phyloP scores from a whole-genome alignment of 1,140 invertebrate species.

The Trachymyrmex cornetzi region DNA sequence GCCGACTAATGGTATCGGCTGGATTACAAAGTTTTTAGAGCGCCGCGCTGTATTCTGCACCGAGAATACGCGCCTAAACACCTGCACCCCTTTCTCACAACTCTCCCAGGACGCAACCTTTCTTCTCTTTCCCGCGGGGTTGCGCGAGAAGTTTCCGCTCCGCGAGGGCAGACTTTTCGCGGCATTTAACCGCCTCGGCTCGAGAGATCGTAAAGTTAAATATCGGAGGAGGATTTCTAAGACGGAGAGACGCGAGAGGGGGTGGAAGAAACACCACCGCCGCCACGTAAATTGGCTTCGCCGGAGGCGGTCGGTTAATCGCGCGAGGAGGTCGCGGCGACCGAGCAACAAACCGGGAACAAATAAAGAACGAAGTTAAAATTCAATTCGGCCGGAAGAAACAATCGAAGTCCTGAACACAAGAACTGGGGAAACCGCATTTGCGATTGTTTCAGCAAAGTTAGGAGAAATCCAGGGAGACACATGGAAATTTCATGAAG shows the following conservation, averaged over 20 bases:
- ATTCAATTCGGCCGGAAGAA: conserved; percentile 45
- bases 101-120: conserved; percentile 3
- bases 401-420: conserved; percentile 41
- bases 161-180: conserved; percentile 47
- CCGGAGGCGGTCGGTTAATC: conserved; percentile 58
- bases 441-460: conserved; percentile 23
- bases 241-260: background rate
- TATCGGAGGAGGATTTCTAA: conserved; percentile 54
- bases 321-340: conserved; percentile 40
- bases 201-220: conserved; percentile 66
- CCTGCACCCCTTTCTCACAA: conserved; percentile 56
- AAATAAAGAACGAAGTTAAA: conserved; percentile 63
- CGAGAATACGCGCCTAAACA: conserved; percentile 34
- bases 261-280: conserved; percentile 52
- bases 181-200: conserved; percentile 54
- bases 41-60: background rate
- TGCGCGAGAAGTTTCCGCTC: conserved; percentile 40
- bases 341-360: conserved; percentile 20
- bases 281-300: conserved; percentile 56
- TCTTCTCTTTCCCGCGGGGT: conserved; percentile 5
- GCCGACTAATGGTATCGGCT: conserved; percentile 48
- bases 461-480: conserved; percentile 21
- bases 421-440: conserved; percentile 20
- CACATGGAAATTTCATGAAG: conserved; percentile 28
- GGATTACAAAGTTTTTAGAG: conserved; percentile 62